Conservation (phyloP, 2,888 invertebrate genomes). For the Germaria angustata region DNA sequence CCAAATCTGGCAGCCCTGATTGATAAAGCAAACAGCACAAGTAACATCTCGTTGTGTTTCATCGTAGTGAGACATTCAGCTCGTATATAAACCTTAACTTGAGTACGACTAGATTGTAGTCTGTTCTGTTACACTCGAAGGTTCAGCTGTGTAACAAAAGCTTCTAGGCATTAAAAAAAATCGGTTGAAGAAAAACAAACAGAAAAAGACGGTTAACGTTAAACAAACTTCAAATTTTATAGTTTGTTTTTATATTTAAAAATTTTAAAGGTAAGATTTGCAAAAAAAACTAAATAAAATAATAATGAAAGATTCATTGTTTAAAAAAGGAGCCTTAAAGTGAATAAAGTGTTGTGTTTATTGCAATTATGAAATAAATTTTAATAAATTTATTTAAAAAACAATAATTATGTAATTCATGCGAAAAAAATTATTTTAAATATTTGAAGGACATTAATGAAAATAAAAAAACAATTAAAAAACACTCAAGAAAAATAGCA, state of each 20-base stretch:
- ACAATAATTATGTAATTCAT: slow-evolving; percentile 31
- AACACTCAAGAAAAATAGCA: slow-evolving; percentile 2
- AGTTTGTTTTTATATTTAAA: slow-evolving; percentile 47
- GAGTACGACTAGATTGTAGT: slow-evolving; percentile 71
- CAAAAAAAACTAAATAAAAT: background rate
- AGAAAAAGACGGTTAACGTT: slow-evolving; percentile 37
- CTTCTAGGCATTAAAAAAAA: slow-evolving; percentile 65
- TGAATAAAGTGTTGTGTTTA: slow-evolving; percentile 27
- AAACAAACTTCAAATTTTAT: slow-evolving; percentile 52
- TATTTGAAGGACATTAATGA: slow-evolving; percentile 54
- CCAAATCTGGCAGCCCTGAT: slow-evolving; percentile 12
- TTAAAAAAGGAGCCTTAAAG: background rate
- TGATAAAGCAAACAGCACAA: slow-evolving; percentile 28
- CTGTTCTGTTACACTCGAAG: slow-evolving; percentile 74
- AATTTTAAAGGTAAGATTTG: slow-evolving; percentile 63
- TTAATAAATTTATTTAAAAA: slow-evolving; percentile 26
- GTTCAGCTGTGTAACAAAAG: slow-evolving; percentile 72
- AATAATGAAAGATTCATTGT: background rate
- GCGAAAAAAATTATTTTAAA: background rate
- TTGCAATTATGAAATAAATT: background rate
- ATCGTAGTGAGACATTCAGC: slow-evolving; percentile 56
- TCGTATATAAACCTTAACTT: slow-evolving; percentile 74
- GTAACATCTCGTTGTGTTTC: slow-evolving; percentile 17
- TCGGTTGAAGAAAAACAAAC: background rate
- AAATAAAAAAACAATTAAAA: slow-evolving; percentile 22